Conservation (phyloP, 2,113 vertebrate species). For the Colius striatus region DNA sequence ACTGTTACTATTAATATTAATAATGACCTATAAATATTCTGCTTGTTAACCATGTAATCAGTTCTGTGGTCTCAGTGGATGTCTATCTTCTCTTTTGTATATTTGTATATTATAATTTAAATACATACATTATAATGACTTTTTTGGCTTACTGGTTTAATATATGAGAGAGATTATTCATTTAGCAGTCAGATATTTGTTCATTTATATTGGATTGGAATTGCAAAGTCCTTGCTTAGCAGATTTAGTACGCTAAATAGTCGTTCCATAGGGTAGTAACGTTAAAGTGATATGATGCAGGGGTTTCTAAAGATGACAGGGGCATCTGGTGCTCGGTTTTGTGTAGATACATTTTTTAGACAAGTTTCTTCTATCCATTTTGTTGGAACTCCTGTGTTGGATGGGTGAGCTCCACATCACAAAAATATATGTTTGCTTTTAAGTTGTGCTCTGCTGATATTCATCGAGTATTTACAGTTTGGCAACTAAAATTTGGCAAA, state of each 20-base stretch:
- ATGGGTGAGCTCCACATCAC: not conserved
- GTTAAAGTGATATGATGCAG: not conserved
- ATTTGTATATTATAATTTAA: constrained; percentile 65
- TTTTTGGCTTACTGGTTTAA: constrained; percentile 24
- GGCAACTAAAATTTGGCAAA: not conserved
- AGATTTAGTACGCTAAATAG: constrained; percentile 15
- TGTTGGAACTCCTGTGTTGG: not conserved
- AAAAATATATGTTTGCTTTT: not conserved
- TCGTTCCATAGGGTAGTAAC: constrained; percentile 3
- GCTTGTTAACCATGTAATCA: constrained; percentile 62
- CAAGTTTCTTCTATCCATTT: not conserved
- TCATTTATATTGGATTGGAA: constrained; percentile 44
- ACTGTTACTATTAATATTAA: constrained; percentile 51
- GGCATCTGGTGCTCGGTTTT: constrained; percentile 45
- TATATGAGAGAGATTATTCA: constrained; percentile 45
- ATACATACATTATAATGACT: constrained; percentile 51
- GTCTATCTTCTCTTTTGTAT: constrained; percentile 44
- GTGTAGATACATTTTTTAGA: not conserved
- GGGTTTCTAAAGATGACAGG: constrained; percentile 37
- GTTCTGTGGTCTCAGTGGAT: constrained; percentile 46
- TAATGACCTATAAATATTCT: constrained; percentile 68
- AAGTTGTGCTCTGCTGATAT: not conserved
- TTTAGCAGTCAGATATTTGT: constrained; percentile 58
- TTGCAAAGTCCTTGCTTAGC: constrained; percentile 42
- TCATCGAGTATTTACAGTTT: not conserved